These are phyloP conservation scores for Homarus gammarus DNA, from an alignment of 2,888 invertebrate species.

Conservation along the genomic window DNA sequence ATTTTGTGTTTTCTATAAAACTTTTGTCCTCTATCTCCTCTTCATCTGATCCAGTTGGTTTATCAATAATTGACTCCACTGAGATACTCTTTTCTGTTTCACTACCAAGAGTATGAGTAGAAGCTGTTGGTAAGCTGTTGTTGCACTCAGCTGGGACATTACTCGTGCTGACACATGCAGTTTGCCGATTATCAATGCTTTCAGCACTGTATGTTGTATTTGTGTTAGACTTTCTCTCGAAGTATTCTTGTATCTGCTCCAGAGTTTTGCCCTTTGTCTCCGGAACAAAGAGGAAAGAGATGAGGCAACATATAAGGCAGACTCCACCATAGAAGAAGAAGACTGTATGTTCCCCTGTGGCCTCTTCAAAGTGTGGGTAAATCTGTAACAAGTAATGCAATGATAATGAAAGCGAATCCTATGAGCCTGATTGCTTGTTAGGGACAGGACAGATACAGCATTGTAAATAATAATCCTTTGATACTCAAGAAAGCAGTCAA, in stretches of 20 bases:
- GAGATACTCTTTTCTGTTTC: background rate
- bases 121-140: background rate
- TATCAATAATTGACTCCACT: background rate
- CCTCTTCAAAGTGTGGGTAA: slow-evolving; percentile 44
- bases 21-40: background rate
- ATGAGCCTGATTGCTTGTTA: too few relatives aligned
- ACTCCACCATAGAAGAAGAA: slow-evolving; percentile 45
- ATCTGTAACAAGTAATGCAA: too few relatives aligned
- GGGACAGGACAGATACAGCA: too few relatives aligned
- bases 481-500: too few relatives aligned
- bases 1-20: background rate
- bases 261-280: slow-evolving; percentile 60
- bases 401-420: too few relatives aligned
- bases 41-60: background rate
- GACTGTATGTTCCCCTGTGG: slow-evolving; percentile 25
- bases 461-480: too few relatives aligned
- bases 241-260: slow-evolving; percentile 62
- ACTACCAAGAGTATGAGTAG: background rate
- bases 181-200: background rate
- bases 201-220: background rate
- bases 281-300: slow-evolving; percentile 40
- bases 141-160: background rate
- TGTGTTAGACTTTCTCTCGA: slow-evolving; percentile 20
- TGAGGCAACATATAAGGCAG: slow-evolving; percentile 15
- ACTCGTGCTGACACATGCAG: background rate